These are phyloP conservation scores for Caenorhabditis auriculariae DNA, from an alignment of 2,888 invertebrate genomes.

Conservation along the genomic window DNA sequence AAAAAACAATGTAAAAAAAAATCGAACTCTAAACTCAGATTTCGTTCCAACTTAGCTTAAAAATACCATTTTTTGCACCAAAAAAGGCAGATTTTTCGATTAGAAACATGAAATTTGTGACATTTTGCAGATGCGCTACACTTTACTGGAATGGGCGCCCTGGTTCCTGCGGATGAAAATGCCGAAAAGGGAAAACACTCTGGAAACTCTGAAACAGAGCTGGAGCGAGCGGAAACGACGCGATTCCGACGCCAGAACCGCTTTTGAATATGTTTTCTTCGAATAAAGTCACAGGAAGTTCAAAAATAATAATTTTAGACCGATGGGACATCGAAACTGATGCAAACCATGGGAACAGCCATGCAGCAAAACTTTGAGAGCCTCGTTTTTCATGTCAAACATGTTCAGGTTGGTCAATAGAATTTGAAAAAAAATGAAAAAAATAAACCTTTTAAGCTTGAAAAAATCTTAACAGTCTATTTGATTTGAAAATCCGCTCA, in stretches of 20 bases:
- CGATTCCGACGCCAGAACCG: conserved; percentile 39
- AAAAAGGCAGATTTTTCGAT: too few species aligned
- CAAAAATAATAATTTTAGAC: conserved; percentile 27
- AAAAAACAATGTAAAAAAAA: too few species aligned
- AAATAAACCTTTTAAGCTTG: too few species aligned
- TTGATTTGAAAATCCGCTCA: too few species aligned
- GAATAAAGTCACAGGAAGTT: background rate
- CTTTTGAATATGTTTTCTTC: conserved; percentile 44
- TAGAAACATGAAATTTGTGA: too few species aligned
- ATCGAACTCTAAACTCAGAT: too few species aligned
- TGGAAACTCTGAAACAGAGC: conserved; percentile 35
- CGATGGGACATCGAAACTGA: conserved; percentile 40
- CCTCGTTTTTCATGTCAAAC: conserved; percentile 38
- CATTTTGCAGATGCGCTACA: conserved; percentile 48
- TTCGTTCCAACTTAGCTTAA: too few species aligned
- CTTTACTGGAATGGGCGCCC: conserved; percentile 54
- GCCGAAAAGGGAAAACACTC: conserved; percentile 41
- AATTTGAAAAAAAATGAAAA: too few species aligned
- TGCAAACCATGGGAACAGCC: conserved; percentile 35
- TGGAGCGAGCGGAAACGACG: conserved; percentile 34
- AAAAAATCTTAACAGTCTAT: too few species aligned
- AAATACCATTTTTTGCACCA: too few species aligned
- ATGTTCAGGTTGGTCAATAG: background rate
- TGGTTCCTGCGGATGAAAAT: conserved; percentile 52
- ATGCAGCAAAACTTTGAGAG: conserved; percentile 50